Evolutionary conservation across 2,888 invertebrate genomes (phyloP).

Genomic region (Caenorhabditis parvicauda): DNA sequence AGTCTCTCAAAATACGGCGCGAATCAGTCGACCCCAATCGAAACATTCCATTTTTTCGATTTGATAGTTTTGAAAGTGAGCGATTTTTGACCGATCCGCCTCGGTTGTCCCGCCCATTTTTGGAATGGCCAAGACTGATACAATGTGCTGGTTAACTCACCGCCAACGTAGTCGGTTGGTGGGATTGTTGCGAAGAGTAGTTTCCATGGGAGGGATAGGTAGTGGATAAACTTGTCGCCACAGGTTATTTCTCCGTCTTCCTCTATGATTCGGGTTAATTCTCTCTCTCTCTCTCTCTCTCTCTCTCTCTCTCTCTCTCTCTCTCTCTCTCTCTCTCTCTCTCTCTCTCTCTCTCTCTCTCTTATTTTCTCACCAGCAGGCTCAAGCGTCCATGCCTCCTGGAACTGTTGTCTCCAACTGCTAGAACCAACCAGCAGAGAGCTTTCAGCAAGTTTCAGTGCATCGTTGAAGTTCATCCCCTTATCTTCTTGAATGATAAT

Average conservation of each 20-base stretch:
- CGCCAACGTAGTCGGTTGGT: conserved; percentile 78
- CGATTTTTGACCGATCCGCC: too few species aligned
- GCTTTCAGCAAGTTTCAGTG: conserved; percentile 91
- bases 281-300: neutral
- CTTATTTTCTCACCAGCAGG: conserved; percentile 24
- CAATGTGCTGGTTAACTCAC: conserved; percentile 12
- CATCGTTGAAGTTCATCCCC: conserved; percentile 84
- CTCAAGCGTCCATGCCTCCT: conserved; percentile 85
- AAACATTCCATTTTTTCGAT: neutral
- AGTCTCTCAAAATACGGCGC: too few species aligned
- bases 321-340: conserved; percentile 5
- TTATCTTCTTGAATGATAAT: conserved; percentile 93
- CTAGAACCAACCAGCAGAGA: conserved; percentile 86
- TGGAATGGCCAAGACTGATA: neutral
- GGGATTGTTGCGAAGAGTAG: conserved; percentile 93
- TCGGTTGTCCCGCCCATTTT: too few species aligned
- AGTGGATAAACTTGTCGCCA: conserved; percentile 89
- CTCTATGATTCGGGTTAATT: conserved; percentile 16
- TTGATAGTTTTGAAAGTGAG: too few species aligned
- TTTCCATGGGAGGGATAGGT: conserved; percentile 95
- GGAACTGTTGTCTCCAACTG: conserved; percentile 97
- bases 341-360: neutral
- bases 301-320: too few species aligned
- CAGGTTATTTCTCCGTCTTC: conserved; percentile 30
- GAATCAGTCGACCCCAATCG: too few species aligned